Conservation (phyloP, 53 echinoderm and acorn worm genomes). For the Stichopus horrens region DNA sequence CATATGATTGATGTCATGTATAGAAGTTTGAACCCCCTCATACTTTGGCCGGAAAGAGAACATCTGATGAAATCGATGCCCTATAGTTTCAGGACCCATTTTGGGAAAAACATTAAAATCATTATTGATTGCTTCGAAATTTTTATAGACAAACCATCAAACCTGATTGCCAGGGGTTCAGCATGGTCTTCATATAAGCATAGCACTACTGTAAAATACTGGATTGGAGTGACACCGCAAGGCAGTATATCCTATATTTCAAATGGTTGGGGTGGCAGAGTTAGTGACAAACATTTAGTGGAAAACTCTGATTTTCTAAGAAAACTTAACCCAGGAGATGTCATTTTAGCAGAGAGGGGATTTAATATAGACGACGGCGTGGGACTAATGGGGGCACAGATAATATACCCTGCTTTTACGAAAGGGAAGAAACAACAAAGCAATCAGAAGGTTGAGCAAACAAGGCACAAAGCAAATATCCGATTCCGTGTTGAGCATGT, state of each 20-base stretch:
- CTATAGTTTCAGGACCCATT: conserved; percentile 16
- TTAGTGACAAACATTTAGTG: no score
- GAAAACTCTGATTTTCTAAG: no score
- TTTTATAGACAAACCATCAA: conserved; percentile 17
- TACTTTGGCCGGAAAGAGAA: no score
- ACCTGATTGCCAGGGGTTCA: conserved; percentile 3
- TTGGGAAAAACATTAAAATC: background rate
- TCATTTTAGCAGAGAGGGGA: conserved; percentile 46
- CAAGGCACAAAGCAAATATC: conserved; percentile 54
- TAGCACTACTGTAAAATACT: conserved; percentile 48
- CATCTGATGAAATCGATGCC: conserved; percentile 3
- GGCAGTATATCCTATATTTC: conserved; percentile 50
- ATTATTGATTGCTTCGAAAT: conserved; percentile 35
- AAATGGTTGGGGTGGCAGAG: conserved; percentile 52
- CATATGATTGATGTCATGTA: no score
- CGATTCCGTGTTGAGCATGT: conserved; percentile 54
- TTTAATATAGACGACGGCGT: conserved; percentile 40
- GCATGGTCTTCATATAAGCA: conserved; percentile 45
- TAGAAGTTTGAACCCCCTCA: no score
- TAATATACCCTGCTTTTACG: conserved; percentile 49
- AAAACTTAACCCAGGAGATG: conserved; percentile 17
- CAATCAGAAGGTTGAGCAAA: conserved; percentile 47
- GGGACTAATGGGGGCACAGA: conserved; percentile 9
- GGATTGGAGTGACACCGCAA: conserved; percentile 46
- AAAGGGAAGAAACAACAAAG: conserved; percentile 54